Evolutionary conservation across 2,888 invertebrate species (phyloP).

Genomic region (Gandaritis pyraliata): DNA sequence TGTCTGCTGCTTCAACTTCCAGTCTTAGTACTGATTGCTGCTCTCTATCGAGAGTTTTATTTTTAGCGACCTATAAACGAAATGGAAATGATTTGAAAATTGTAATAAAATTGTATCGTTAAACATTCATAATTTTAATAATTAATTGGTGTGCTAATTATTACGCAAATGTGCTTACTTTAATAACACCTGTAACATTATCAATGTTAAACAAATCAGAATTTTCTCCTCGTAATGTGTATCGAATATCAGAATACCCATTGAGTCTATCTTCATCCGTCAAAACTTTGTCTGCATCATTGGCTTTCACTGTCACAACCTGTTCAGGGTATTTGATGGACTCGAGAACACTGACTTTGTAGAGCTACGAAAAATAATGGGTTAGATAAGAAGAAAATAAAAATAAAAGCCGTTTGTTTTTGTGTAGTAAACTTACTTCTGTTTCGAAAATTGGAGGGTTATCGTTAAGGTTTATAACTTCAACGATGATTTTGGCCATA

Average conservation of each 20-base stretch:
- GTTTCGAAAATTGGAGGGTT: conserved; percentile 89
- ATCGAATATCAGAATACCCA: conserved; percentile 89
- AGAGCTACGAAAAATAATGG: conserved; percentile 71
- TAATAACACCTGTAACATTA: conserved; percentile 87
- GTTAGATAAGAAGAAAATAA: neutral
- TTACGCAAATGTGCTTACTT: conserved; percentile 60
- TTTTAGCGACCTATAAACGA: conserved; percentile 79
- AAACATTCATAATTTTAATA: neutral
- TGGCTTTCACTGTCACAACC: conserved; percentile 88
- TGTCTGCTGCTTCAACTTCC: conserved; percentile 90
- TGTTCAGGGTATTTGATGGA: conserved; percentile 87
- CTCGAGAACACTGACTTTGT: conserved; percentile 89
- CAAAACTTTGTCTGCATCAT: conserved; percentile 87
- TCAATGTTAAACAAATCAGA: conserved; percentile 90
- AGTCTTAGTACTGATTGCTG: conserved; percentile 87
- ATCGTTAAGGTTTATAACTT: conserved; percentile 91
- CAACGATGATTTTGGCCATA: conserved; percentile 87
- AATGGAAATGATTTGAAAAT: neutral
- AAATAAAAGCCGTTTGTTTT: neutral
- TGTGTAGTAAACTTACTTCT: conserved; percentile 66
- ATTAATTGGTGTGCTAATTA: neutral
- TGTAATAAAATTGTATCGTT: neutral
- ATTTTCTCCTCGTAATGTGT: conserved; percentile 89
- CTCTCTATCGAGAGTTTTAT: conserved; percentile 89
- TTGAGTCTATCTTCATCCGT: conserved; percentile 82